These are phyloP conservation scores for Trichacis sp. DNA, from an alignment of 2,888 invertebrate genomes.

Conservation along the genomic window DNA sequence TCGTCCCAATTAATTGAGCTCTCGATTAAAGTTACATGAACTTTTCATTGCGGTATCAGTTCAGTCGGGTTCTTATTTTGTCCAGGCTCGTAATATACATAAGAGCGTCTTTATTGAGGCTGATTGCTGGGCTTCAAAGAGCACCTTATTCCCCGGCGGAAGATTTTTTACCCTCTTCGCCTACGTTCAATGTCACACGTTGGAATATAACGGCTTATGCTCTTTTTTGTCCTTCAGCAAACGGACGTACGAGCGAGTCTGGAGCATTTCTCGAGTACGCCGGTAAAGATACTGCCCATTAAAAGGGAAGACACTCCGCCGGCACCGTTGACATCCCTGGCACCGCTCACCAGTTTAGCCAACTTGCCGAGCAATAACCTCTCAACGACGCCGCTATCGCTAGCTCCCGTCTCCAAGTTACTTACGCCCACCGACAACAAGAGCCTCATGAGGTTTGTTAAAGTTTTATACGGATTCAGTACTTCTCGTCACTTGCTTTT, in stretches of 20 bases:
- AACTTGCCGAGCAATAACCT: constrained; percentile 65
- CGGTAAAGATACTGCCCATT: constrained; percentile 64
- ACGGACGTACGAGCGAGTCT: constrained; percentile 66
- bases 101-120: constrained; percentile 7
- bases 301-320: constrained; percentile 68
- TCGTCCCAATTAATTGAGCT: background rate
- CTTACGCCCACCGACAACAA: constrained; percentile 68
- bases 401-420: constrained; percentile 65
- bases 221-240: constrained; percentile 52
- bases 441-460: constrained; percentile 65
- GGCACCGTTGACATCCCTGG: constrained; percentile 63
- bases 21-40: background rate
- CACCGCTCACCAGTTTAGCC: constrained; percentile 66
- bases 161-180: constrained; percentile 1
- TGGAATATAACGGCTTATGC: constrained; percentile 2
- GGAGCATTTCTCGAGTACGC: constrained; percentile 66
- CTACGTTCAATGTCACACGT: constrained; percentile 3
- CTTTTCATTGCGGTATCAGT: background rate
- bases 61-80: background rate
- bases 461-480: background rate
- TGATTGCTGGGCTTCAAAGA: constrained; percentile 10
- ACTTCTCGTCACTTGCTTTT: background rate
- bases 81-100: background rate
- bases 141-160: constrained; percentile 11
- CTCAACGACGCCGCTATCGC: constrained; percentile 64